Evolutionary conservation across 2,888 invertebrate genomes (phyloP).

Genomic region (Polydesmus complanatus): DNA sequence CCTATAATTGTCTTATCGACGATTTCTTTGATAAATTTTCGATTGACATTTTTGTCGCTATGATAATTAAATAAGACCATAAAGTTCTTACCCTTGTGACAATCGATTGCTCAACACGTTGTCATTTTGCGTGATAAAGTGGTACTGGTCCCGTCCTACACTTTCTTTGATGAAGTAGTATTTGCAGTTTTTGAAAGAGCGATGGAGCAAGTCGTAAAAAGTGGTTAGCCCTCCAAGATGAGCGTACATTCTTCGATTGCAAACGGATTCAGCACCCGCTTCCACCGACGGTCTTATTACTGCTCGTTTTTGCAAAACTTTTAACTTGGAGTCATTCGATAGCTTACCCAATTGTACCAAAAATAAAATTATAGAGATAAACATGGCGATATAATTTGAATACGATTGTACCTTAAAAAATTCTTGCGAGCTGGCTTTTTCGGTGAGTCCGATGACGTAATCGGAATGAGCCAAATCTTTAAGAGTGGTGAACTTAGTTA

Average conservation of each 20-base stretch:
- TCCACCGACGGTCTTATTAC: not conserved
- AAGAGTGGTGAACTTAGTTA: not conserved
- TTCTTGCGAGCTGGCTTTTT: not conserved
- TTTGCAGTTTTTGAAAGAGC: not conserved
- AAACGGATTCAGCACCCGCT: not conserved
- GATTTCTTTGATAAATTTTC: too few relatives aligned
- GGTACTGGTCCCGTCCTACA: not conserved
- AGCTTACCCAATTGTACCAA: not conserved
- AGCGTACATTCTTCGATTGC: not conserved
- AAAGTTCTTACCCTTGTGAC: not conserved
- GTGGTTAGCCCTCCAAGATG: not conserved
- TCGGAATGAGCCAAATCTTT: not conserved
- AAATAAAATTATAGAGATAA: not conserved
- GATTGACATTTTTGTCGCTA: too few relatives aligned
- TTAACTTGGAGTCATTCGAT: not conserved
- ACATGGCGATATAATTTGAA: too few relatives aligned
- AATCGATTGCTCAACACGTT: constrained; percentile 1
- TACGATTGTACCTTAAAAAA: not conserved
- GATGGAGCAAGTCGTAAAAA: not conserved
- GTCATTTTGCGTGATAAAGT: constrained; percentile 3
- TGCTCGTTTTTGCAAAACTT: not conserved
- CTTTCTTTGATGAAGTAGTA: constrained; percentile 5
- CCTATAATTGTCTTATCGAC: too few relatives aligned
- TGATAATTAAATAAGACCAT: too few relatives aligned
- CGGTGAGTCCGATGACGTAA: not conserved